Evolutionary conservation across 2,888 invertebrate species (phyloP), one percentile per base, ranked within the genome.

Genomic region (Cheilosia pagana): DNA sequence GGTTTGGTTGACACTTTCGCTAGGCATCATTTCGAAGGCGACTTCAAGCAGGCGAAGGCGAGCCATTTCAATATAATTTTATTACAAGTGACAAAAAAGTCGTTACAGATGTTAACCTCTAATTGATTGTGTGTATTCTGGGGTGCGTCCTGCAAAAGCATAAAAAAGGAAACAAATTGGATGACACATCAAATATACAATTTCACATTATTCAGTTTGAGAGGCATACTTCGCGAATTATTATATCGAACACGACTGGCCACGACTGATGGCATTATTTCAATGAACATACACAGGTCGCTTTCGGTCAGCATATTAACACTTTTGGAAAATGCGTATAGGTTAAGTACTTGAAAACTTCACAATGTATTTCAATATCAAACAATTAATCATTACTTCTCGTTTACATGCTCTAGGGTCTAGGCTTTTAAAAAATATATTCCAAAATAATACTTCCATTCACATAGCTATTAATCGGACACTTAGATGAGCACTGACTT

Each of bases 31-130:
- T 8, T 59, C 31, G 7, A 41, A 67, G 59, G 21, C 55, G 41
- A 35, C 50, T n/a, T 41, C 50, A 43, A 67, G 50, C n/a, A 52
- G 65, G 28, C 60, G 71, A 50, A 62, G 60, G 50, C 50, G 59
- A 50, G 59, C 19, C 50, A 45, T 52, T 60, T 41, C 55, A 68
- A 76, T 60, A 68, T 62, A 45, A 45, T 45, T 77, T 68, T 53
- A 68, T 76, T 68, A 60, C 60, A 60, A 67, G 59, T 50, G 57
- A 48, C 76, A 68, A 43, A 53, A 50, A 57, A 57, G 65, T 65
- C 59, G 50, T 67, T 62, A 21, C 39, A 35, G 75, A 41, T 65
- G 75, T 75, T 65, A 25, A 55, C 57, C 39, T 65, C 52, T 59
- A 50, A 67, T 50, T 50, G 57, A 68, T 53, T 35, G 60, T 25